Conservation (phyloP, 2,113 vertebrate species). For the Caracal caracal region DNA sequence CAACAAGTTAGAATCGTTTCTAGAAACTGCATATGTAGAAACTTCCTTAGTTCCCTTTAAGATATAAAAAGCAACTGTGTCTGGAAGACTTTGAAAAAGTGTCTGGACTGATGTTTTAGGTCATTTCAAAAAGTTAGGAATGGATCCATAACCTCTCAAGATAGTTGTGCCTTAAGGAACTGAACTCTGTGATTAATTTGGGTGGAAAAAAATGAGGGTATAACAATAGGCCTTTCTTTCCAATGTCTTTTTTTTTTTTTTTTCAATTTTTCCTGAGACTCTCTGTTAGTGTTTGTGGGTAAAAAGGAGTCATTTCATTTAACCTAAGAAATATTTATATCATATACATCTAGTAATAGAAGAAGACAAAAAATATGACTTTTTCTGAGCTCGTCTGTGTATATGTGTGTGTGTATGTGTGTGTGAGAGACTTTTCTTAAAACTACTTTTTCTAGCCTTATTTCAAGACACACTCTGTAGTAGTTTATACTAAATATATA, state of each 20-base stretch:
- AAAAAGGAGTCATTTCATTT: not conserved
- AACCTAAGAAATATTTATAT: not conserved
- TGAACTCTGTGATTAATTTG: not conserved
- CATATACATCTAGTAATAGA: not conserved
- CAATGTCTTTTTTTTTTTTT: not conserved
- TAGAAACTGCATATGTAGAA: not conserved
- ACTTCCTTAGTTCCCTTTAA: not conserved
- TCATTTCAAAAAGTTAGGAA: not conserved
- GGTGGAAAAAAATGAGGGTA: not conserved
- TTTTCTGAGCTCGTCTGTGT: not conserved
- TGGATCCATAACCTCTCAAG: not conserved
- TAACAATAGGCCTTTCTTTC: not conserved
- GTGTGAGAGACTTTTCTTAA: not conserved
- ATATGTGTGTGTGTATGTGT: not conserved
- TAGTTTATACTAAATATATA: not conserved
- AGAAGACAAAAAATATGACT: not conserved
- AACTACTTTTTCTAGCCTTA: not conserved
- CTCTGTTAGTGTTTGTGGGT: not conserved
- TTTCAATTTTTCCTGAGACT: not conserved
- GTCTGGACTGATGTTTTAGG: not conserved
- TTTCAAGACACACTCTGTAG: not conserved
- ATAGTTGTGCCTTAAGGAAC: not conserved
- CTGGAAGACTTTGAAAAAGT: not conserved
- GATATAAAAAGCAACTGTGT: not conserved
- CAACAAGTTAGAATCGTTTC: not conserved